Base-by-base conservation (phyloP, 2,797 vertebrate genomes). In the Natrix natrix region DNA sequence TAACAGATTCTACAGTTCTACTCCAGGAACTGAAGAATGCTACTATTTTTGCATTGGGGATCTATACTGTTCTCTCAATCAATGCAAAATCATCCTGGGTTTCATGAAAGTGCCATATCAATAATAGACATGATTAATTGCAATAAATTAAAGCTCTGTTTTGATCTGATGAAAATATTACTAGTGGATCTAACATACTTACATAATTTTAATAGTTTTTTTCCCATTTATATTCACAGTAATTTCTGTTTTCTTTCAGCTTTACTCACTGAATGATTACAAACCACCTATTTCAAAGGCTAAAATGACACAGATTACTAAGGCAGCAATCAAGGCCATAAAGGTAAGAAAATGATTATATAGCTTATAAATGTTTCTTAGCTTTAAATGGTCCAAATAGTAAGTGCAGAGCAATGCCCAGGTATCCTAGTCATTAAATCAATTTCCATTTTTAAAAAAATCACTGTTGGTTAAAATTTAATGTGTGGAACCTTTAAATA, bases 301-400 rank as follows among this genome's bases (percentile, higher is more conserved):
- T 52, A 99, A 99, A 98, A 99, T 99, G 99, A 99, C 99, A 95
- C 99, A 99, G 97, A 99, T 99, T 96, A 99, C 99, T 95, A 99
- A 99, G 97, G 98, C 99, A 95, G 99, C 99, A 97, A 99, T 99
- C 98, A 99, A 99, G 97, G 99, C 99, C 97, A 99, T 99, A 97
- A 99, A 99, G 99, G 99, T 99, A 98, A 98, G 98, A 98, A 98
- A 97, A 20, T 61, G 4, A 1, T 88, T 94, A 55, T 59, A 43
- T 87, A 87, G 14, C 69, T 96, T 74, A 91, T 11, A 56, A 89
- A 94, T 94, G 13, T 92, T 60, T 66, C 86, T 11, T 0, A 0
- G 66, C 92, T 94, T 12, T 69, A 60, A 6, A 16, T 90, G 48
- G 88, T 6, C 16, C 5, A 87, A 20, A 57, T 86, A 48, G 66